Base-by-base conservation (phyloP, 2,113 vertebrate genomes). In the Protomyctophum bolini region DNA sequence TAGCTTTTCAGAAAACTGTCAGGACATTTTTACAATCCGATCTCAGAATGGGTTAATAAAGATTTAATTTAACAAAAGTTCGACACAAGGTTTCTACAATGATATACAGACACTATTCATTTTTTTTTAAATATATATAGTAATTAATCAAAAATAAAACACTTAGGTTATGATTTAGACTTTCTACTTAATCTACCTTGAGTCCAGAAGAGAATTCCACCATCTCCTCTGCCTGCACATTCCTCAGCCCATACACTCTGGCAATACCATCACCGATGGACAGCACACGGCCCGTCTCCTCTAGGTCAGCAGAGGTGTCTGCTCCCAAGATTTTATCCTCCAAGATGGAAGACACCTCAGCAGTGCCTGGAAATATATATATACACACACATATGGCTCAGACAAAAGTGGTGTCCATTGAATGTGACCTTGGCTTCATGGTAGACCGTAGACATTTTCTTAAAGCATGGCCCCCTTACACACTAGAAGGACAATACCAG, bases 201-300 rank as follows among this genome's bases (percentile, higher is more conserved):
- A 99, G 89, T 1, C 98, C 98, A 69, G 98, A 99, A 41, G 98
- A 99, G 89, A 99, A 99, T 9, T 99, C 98, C 86, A 99, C 98
- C 98, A 99, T 99, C 93, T 99, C 98, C 79, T 99, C 98, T 15
- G 98, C 97, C 87, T 99, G 97, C 70, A 99, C 97, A 72, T 99
- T 99, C 73, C 96, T 96, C 11, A 99, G 91, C 0, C 98, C 98
- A 0, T 99, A 98, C 0, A 99, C 97, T 66, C 97, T 95, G 83
- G 98, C 98, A 76, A 99, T 99, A 84, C 98, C 98, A 0, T 99
- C 98, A 69, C 98, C 98, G 8, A 99, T 98, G 0, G 97, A 99
- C 79, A 99, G 92, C 80, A 99, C 98, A 0, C 96, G 96, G 0
- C 98, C 98, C 0, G 98, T 99, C 90, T 99, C 98, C 87, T 99